Percentiles rank a stretch among this genome's conserved stretches.
Conservation (phyloP, 2,888 invertebrate species). For the Drosophila birchii region DNA sequence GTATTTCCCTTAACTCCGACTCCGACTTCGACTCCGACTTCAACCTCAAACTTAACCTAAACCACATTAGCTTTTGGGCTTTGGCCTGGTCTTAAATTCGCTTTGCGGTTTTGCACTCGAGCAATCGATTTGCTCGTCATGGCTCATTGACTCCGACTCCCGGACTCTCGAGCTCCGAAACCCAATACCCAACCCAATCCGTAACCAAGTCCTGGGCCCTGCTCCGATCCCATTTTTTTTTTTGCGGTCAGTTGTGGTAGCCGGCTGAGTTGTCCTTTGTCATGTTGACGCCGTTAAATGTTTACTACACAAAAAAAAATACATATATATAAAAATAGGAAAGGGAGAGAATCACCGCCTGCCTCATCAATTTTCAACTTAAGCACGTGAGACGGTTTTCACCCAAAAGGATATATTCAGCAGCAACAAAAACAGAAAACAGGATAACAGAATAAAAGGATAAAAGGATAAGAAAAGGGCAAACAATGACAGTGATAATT, state of each 20-base stretch:
- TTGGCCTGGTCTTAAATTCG: constrained; percentile 50
- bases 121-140: constrained; percentile 73
- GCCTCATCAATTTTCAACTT: constrained; percentile 65
- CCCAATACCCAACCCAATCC: constrained; percentile 2
- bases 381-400: constrained; percentile 2
- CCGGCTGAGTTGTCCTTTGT: constrained; percentile 57
- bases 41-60: constrained; percentile 7
- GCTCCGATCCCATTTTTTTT: constrained; percentile 5
- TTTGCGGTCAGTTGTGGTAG: constrained; percentile 29
- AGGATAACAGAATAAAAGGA: too few species aligned
- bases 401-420: not conserved
- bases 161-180: constrained; percentile 1
- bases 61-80: constrained; percentile 41
- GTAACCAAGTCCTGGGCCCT: not conserved
- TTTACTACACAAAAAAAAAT: constrained; percentile 50
- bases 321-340: not conserved
- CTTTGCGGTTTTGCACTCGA: constrained; percentile 61
- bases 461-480: too few species aligned
- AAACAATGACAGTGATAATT: not conserved
- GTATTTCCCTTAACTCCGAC: not conserved
- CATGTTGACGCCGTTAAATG: constrained; percentile 68
- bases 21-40: not conserved
- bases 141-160: constrained; percentile 70
- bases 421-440: not conserved
- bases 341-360: constrained; percentile 28